Conservation (phyloP, 2,888 invertebrate species). For the Cabera pusaria region DNA sequence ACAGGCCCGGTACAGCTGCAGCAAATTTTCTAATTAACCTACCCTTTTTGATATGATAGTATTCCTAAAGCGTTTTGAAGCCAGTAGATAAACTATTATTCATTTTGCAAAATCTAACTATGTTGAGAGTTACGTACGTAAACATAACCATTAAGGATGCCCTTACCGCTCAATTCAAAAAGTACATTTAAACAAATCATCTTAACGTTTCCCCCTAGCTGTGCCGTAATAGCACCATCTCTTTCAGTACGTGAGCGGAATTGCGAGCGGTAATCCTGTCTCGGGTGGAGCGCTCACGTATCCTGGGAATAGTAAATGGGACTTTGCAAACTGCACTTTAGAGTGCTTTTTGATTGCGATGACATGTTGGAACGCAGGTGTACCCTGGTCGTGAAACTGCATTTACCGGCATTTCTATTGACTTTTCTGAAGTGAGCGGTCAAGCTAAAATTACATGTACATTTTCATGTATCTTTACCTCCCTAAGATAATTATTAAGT, state of each 20-base stretch:
- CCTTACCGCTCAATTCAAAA: slow-evolving; percentile 54
- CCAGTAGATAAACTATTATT: slow-evolving; percentile 63
- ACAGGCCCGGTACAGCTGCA: slow-evolving; percentile 49
- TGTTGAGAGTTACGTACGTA: slow-evolving; percentile 43
- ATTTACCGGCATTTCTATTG: slow-evolving; percentile 49
- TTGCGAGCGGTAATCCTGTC: slow-evolving; percentile 56
- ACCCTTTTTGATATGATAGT: slow-evolving; percentile 55
- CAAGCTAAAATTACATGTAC: slow-evolving; percentile 26
- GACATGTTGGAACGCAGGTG: slow-evolving; percentile 48
- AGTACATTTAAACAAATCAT: slow-evolving; percentile 54
- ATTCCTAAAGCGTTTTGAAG: slow-evolving; percentile 40
- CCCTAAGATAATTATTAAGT: too few relatives aligned
- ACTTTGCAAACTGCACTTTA: slow-evolving; percentile 58
- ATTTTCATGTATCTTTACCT: too few relatives aligned
- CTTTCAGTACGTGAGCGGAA: slow-evolving; percentile 55
- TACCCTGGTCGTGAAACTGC: slow-evolving; percentile 49
- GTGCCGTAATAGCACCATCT: slow-evolving; percentile 50
- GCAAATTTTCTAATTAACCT: slow-evolving; percentile 69
- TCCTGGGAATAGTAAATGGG: slow-evolving; percentile 49
- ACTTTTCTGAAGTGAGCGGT: slow-evolving; percentile 47
- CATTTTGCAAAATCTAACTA: slow-evolving; percentile 56
- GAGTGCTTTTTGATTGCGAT: slow-evolving; percentile 55
- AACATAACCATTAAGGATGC: slow-evolving; percentile 51
- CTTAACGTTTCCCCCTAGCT: slow-evolving; percentile 47
- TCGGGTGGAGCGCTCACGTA: slow-evolving; percentile 43